phyloP scores from a whole-genome alignment of 2,797 vertebrate genomes.

The Myiothlypis coronata region DNA sequence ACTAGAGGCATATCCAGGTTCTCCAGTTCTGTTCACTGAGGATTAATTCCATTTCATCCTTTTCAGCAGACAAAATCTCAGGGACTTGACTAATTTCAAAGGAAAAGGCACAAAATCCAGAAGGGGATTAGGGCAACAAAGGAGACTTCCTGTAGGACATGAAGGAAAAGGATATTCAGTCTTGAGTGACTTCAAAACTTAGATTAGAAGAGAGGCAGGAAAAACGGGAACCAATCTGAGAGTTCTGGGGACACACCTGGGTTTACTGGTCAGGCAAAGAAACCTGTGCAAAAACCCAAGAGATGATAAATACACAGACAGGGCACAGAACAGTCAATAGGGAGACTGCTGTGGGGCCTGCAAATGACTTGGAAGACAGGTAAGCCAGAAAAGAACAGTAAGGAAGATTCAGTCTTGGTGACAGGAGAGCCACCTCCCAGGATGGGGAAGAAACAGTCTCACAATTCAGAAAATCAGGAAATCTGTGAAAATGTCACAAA shows the following conservation, averaged over 20 bases:
- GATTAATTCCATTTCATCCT: neutral
- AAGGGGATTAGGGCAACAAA: neutral
- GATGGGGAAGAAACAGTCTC: fast-evolving
- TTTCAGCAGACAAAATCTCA: neutral
- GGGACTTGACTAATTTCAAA: neutral
- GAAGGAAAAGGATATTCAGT: neutral
- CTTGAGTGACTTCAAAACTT: neutral
- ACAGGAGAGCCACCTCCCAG: neutral
- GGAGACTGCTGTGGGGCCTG: neutral
- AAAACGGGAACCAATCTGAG: neutral
- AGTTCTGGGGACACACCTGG: neutral
- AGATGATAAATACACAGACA: neutral
- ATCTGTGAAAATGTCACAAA: neutral
- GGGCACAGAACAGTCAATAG: fast-evolving
- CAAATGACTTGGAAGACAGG: neutral
- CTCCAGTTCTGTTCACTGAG: neutral
- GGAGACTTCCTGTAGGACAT: neutral
- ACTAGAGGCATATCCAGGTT: neutral
- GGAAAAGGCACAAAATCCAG: neutral
- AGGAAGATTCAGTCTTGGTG: neutral
- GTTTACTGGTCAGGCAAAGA: neutral
- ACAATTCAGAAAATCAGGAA: neutral
- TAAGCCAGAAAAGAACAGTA: neutral
- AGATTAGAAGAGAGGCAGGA: neutral
- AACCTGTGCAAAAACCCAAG: neutral